Percentiles rank a stretch among this genome's conserved stretches.
Conservation (phyloP, 1,140 invertebrate genomes). For the Lysiphlebus fabarum region DNA sequence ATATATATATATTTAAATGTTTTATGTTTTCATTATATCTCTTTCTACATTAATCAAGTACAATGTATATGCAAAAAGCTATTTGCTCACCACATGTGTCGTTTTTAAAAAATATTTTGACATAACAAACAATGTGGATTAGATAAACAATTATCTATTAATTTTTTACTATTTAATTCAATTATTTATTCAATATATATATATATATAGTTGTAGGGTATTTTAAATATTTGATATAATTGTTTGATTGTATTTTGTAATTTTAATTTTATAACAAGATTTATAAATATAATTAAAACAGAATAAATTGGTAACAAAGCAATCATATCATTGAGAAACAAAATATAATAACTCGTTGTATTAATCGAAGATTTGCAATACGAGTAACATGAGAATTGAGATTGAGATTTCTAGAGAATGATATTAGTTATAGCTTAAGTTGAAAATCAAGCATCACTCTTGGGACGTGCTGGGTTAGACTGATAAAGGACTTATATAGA, state of each 20-base stretch:
- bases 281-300: not conserved
- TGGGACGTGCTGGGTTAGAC: conserved; percentile 29
- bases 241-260: too few species aligned
- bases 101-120: too few species aligned
- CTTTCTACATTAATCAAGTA: conserved; percentile 13
- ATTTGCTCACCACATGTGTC: not conserved
- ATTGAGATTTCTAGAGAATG: too few species aligned
- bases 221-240: too few species aligned
- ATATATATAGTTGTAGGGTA: too few species aligned
- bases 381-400: conserved; percentile 34
- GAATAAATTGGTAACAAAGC: conserved; percentile 10
- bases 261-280: not conserved
- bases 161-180: too few species aligned
- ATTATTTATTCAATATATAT: too few species aligned
- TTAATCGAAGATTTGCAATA: conserved; percentile 37
- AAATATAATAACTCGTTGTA: conserved; percentile 28
- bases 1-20: not conserved
- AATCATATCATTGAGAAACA: not conserved
- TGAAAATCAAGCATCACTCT: conserved; percentile 12
- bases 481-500: conserved; percentile 48
- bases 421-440: too few species aligned
- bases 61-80: conserved; percentile 1
- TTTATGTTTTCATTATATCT: too few species aligned
- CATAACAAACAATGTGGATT: not conserved
- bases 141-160: not conserved